Percentiles rank a stretch among this genome's conserved stretches.
Evolutionary conservation across 1,140 invertebrate species (phyloP).

Genomic region (Bradysia coprophila): DNA sequence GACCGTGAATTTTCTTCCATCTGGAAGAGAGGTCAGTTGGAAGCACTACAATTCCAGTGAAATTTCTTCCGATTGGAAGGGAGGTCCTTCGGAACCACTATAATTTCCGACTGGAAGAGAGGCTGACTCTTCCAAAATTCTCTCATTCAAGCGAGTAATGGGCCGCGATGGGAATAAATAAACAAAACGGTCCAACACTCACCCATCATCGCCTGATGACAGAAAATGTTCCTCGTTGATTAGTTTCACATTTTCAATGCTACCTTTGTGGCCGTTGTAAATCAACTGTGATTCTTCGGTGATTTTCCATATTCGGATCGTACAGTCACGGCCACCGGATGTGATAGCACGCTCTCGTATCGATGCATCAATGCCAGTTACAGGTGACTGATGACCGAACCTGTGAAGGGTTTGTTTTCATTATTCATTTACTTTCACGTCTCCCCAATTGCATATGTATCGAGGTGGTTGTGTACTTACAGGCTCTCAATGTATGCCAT

Average conservation of each 20-base stretch:
- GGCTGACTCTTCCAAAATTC: no score
- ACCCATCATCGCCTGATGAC: constrained; percentile 77
- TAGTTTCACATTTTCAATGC: constrained; percentile 72
- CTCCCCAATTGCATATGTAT: background rate
- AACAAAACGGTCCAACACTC: no score
- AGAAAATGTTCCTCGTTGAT: constrained; percentile 88
- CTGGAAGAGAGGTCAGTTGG: no score
- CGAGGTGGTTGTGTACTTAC: constrained; percentile 24
- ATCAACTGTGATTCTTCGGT: constrained; percentile 90
- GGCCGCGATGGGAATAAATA: no score
- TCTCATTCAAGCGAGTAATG: no score
- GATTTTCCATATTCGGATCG: constrained; percentile 87
- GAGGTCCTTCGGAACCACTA: no score
- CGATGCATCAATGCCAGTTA: constrained; percentile 77
- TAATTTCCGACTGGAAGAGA: no score
- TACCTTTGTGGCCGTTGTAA: constrained; percentile 64
- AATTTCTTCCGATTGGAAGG: no score
- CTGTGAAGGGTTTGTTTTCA: constrained; percentile 18
- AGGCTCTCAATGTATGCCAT: constrained; percentile 91
- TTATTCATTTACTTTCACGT: background rate
- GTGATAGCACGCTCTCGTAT: constrained; percentile 72
- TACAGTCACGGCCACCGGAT: constrained; percentile 69
- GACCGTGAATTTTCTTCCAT: no score
- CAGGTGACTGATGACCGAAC: constrained; percentile 79
- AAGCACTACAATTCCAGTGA: no score